Percentiles rank a stretch among this genome's conserved stretches.
phyloP scores from a whole-genome alignment of 1,140 invertebrate species.

The Parapsyche elsis region DNA sequence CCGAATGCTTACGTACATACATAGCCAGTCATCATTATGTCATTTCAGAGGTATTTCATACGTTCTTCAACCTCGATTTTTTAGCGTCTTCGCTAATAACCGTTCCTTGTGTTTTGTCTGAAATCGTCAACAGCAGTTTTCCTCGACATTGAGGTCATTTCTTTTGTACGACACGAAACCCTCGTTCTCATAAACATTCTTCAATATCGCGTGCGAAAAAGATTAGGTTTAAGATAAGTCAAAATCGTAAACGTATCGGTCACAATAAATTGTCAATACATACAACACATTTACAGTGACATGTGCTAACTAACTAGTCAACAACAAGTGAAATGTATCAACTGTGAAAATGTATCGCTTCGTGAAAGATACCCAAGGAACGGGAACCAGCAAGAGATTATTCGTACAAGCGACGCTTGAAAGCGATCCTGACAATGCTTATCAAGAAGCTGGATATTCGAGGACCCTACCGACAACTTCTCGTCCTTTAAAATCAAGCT shows the following conservation, averaged over 20 bases:
- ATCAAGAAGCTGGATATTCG: slow-evolving; percentile 60
- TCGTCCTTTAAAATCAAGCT: slow-evolving; percentile 67
- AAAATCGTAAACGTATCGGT: slow-evolving; percentile 10
- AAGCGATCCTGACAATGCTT: slow-evolving; percentile 68
- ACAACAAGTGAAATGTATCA: slow-evolving; percentile 17
- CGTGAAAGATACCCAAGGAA: slow-evolving; percentile 71
- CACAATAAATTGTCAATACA: background rate
- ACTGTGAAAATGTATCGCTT: slow-evolving; percentile 73
- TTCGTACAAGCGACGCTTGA: slow-evolving; percentile 84
- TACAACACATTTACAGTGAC: background rate
- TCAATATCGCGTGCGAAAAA: slow-evolving; percentile 27
- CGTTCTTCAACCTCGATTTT: background rate
- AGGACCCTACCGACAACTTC: slow-evolving; percentile 60
- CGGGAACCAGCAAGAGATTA: slow-evolving; percentile 71
- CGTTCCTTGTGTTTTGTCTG: background rate
- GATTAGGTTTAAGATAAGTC: background rate
- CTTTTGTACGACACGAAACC: background rate
- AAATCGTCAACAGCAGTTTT: background rate
- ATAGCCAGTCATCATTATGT: no score
- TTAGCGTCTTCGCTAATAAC: background rate
- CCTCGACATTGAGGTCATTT: background rate
- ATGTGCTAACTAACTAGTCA: no score
- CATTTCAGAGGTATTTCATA: background rate
- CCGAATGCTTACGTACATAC: no score
- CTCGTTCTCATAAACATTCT: background rate